Base-by-base conservation (phyloP, 2,888 invertebrate genomes). In the Cyrtodaria siliqua region DNA sequence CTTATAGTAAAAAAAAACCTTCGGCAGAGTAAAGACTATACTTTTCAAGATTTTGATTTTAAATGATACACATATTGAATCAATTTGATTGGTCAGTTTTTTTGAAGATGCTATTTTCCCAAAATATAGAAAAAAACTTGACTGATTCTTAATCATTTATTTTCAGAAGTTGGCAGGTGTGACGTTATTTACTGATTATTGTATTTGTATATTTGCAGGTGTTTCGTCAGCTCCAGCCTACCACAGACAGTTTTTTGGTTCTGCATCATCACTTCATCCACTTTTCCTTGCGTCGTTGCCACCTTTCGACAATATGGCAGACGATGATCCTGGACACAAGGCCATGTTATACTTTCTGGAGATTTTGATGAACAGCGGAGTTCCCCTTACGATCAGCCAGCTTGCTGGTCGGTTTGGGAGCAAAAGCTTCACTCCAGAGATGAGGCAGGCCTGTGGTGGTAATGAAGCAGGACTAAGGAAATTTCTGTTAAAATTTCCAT, bases 361-460 rank as follows among this genome's bases (percentile, higher is more conserved):
- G 94, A 96, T 98, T 91, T 95, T 99, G 88, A 96, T 99, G 95
- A 98, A 99, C 94, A 98, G 98, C 94, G 89, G 90, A 52, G 97
- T 97, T 93, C 97, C 98, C 83, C 95, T 99, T 93, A 98, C 98
- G 85, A 95, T 99, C 91, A 98, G 98, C 94, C 99, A 99, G 94
- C 95, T 99, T 88, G 98, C 98, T 93, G 99, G 99, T 94, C 98
- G 99, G 94, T 99, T 99, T 94, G 99, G 99, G 91, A 98, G 99
- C 87, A 98, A 98, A 94, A 99, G 98, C 87, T 99, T 99, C 94
- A 98, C 99, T 26, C 97, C 98, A 94, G 99, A 99, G 94, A 99
- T 99, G 99, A 85, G 93, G 50, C 86, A 90, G 50, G 94, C 94
- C 52, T 94, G 94, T 57, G 94, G 99, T 85, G 98, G 98, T 88